Evolutionary conservation across 2,113 vertebrate genomes (phyloP), one percentile per base, ranked within the genome.

Genomic region (Sinocyclocheilus anophthalmus): DNA sequence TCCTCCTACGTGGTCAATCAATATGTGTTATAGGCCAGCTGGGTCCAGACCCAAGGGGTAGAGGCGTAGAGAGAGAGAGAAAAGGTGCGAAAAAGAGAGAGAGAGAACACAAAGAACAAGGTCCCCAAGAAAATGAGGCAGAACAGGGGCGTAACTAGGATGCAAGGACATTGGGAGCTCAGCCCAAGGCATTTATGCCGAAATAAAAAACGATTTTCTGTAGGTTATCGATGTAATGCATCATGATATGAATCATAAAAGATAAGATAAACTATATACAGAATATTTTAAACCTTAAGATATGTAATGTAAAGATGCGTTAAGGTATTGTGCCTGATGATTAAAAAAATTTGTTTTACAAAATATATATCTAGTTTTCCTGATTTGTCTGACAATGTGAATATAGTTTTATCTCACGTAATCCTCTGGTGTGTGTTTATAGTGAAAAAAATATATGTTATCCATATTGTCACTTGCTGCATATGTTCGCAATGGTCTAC

Each of bases 1-100:
- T 89, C 72, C 82, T 83, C 84, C 87, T 88, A 86, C 90, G 37
- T 86, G 88, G 91, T 90, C 91, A 92, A 94, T 94, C 92, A 91
- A 94, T 95, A 90, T 81, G 86, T 93, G 91, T 93, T 93, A 90
- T 92, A 84, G 72, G 89, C 89, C 93, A 94, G 91, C 94, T 94
- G 94, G 93, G 93, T 90, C 90, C 85, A 86, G 53, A 82, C 87
- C 86, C 88, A 83, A 57, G 90, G 91, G 93, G 90, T 89, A 87
- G 88, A 84, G 22, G 18, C n/a, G 3, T 18, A 45, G 16, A 80
- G 76, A 76, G 26, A 80, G 81, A 88, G 83, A 69, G 18, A 81
- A 7, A 63, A 37, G 20, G 30, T 16, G 79, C 57, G 84, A n/a
- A 26, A 57, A 61, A 48, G 37, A 81, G 67, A 85, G 42, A 84